Base-by-base conservation (phyloP, 2,797 vertebrate genomes). In the Anguilla marmorata region DNA sequence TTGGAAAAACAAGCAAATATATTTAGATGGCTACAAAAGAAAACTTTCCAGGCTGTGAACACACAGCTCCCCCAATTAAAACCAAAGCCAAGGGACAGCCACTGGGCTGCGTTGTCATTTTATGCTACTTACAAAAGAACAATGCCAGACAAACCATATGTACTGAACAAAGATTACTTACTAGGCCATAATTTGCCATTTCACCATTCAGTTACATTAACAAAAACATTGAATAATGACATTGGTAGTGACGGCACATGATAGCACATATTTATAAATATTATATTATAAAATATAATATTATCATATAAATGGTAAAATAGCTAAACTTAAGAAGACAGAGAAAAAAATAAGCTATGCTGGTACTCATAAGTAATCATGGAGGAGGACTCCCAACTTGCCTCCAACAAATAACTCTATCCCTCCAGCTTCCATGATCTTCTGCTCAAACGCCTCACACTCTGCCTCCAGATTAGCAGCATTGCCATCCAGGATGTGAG, bases 391-490 rank as follows among this genome's bases (percentile, higher is more conserved):
- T 66, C 63, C 24, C 7, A 24, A 19, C 94, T 96, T 93, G 98
- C 99, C 99, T 95, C 98, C 98, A n/a, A 99, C 97, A 89, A 99
- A 99, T 87, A 99, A 96, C 90, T 99, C 95, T 0, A 99, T 99
- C 85, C 99, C 98, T 30, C 98, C 98, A 0, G 98, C 97, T 41
- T 95, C 96, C 90, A 94, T 95, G 91, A 99, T 99, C 94, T 99
- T 97, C 0, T 96, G 92, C 93, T 99, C 99, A 89, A 99, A 99
- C 0, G 96, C 92, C 0, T 96, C 90, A 9, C 98, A 99, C 91
- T 99, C 98, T 0, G 93, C 94, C 91, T 97, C 93, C 21, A 99
- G 95, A 89, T 98, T 96, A 0, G 95, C 30, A 0, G 97, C 96
- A 0, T 98, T 99, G 58, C 98, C 98, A 85, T 99, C 96, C 33